phyloP scores from a whole-genome alignment of 2,113 vertebrate species.

The Baryphthengus martii region DNA sequence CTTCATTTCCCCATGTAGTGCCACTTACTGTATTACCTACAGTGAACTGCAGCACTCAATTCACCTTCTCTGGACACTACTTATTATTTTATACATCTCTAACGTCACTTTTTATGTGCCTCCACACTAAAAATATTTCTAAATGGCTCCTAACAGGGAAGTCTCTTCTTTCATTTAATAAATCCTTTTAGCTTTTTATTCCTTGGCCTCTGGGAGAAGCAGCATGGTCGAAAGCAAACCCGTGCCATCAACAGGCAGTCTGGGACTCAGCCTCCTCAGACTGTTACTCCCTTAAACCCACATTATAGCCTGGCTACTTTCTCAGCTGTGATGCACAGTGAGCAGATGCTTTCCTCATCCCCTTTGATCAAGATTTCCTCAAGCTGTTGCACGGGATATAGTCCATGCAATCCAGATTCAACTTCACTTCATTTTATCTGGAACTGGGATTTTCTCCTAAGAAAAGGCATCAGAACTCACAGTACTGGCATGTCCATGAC shows the following conservation, averaged over 20 bases:
- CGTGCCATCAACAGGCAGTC: accelerated
- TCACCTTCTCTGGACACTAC: conserved; percentile 11
- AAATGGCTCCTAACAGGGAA: background rate
- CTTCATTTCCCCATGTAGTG: accelerated
- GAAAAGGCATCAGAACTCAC: background rate
- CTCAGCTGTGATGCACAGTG: background rate
- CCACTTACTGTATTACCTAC: background rate
- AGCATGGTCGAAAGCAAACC: background rate
- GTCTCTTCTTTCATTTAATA: background rate
- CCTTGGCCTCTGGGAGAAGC: background rate
- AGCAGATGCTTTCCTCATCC: background rate
- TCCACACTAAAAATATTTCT: background rate
- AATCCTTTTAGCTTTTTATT: background rate
- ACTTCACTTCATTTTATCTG: background rate
- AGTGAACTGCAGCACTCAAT: background rate
- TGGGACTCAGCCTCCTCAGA: background rate
- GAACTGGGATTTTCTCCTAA: background rate
- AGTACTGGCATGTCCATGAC: accelerated
- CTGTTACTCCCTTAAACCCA: background rate
- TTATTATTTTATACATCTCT: conserved; percentile 15
- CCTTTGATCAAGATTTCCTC: background rate
- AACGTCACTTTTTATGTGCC: background rate
- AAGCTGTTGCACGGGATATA: background rate
- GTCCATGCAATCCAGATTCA: background rate
- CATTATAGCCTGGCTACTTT: background rate